Base-by-base conservation (phyloP, 2,888 invertebrate species). In the Sabatieria punctata region DNA sequence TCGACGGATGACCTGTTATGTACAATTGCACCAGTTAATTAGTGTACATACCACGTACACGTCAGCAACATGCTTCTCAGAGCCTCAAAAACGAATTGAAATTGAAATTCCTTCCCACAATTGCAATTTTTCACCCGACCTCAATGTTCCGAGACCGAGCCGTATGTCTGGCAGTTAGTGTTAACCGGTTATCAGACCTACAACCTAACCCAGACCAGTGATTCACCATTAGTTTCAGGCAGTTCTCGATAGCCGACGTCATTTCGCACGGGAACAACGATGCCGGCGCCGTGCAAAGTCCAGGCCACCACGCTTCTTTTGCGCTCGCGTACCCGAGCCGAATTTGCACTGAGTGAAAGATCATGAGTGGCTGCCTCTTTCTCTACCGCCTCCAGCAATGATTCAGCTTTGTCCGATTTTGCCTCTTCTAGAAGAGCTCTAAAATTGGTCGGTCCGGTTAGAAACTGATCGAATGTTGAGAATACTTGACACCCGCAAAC, bases 211-310 rank as follows among this genome's bases (percentile, higher is more conserved):
- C n/a, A n/a, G n/a, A n/a, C n/a, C n/a, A n/a, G n/a, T n/a, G n/a
- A n/a, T n/a, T n/a, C n/a, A 67, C 68, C 66, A 55, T 65, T 57
- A 26, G 75, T 78, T 57, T 78, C 79, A 35, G 77, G 74, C 71
- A 77, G 61, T 46, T 66, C 66, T 51, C 93, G 75, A 64, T 93
- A 93, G 0, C 93, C 93, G 3, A 85, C 62, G 60, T 84, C 77
- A 0, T 58, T 60, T 57, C 85, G 73, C 47, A 79, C 79, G 0
- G 86, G 86, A 1, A 89, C 88, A 25, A 81, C 78, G 57, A 89
- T 77, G 18, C 88, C 88, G 38, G 78, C 78, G 47, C 77, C 77
- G 65, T 85, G 84, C 56, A 85, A 79, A 27, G 81, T 77, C 64
- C 75, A 77, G 1, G 81, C 71, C 1, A 82, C 77, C 13, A 76